Percentiles rank a stretch among this genome's conserved stretches.
Conservation (phyloP, 1,140 invertebrate species). For the Metopolophium dirhodum region DNA sequence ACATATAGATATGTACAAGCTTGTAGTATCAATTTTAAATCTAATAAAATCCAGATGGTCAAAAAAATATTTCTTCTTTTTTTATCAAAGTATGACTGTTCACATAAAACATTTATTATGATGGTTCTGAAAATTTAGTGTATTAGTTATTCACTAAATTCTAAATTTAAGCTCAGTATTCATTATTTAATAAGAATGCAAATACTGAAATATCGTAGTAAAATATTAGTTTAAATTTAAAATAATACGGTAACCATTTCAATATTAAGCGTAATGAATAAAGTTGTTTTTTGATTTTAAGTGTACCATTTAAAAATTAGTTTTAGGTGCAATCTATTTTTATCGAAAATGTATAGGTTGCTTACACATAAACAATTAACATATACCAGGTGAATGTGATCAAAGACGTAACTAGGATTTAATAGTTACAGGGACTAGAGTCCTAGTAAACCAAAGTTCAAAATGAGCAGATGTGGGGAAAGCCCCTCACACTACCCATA, state of each 20-base stretch:
- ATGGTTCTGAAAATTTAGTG: background rate
- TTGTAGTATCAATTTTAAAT: conserved; percentile 34
- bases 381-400: too few species aligned
- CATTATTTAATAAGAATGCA: background rate
- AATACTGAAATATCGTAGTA: background rate
- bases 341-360: background rate
- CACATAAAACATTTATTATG: background rate
- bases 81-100: conserved; percentile 26
- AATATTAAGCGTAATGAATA: background rate
- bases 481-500: too few species aligned
- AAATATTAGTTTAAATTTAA: background rate
- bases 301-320: background rate
- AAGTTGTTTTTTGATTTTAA: background rate
- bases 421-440: too few species aligned
- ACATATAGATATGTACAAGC: background rate
- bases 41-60: conserved; percentile 51
- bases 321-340: background rate
- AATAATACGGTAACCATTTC: background rate
- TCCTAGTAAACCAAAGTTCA: too few species aligned
- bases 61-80: background rate
- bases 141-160: background rate
- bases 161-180: background rate
- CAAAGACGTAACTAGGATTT: too few species aligned
- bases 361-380: too few species aligned
- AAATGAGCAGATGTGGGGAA: too few species aligned